These are phyloP conservation scores for Clunio marinus DNA, from an alignment of 2,888 invertebrate species.

Conservation along the genomic window DNA sequence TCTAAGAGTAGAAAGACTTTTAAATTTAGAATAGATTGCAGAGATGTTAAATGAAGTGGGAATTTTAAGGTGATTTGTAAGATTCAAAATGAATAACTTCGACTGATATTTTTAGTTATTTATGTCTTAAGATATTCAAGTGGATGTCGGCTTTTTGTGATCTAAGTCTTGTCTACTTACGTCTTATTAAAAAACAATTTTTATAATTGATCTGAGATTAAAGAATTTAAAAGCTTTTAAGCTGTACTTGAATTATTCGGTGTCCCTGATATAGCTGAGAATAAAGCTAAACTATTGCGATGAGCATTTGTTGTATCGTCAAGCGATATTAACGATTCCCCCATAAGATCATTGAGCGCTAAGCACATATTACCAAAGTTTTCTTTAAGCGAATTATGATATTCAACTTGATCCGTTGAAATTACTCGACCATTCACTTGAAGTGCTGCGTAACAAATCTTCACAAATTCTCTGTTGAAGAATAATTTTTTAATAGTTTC, in stretches of 20 bases:
- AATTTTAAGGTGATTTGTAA: too few species aligned
- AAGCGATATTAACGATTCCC: constrained; percentile 61
- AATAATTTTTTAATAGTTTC: constrained; percentile 11
- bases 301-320: constrained; percentile 56
- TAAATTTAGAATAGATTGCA: too few species aligned
- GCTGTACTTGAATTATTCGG: constrained; percentile 77
- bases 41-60: too few species aligned
- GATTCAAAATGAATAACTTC: too few species aligned
- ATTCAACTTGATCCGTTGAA: constrained; percentile 82
- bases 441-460: constrained; percentile 83
- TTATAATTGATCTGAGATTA: too few species aligned
- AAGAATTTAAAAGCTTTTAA: constrained; percentile 50
- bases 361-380: constrained; percentile 84
- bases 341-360: constrained; percentile 67
- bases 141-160: too few species aligned
- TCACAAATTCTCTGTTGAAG: constrained; percentile 74
- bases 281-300: constrained; percentile 72
- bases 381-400: constrained; percentile 80
- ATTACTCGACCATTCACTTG: constrained; percentile 86
- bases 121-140: too few species aligned
- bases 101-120: too few species aligned
- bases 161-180: not conserved
- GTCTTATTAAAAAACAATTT: too few species aligned
- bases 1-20: too few species aligned
- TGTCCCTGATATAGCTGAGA: constrained; percentile 75